These are phyloP conservation scores for Eurytoma adleriae DNA, from an alignment of 2,888 invertebrate species.

Conservation along the genomic window DNA sequence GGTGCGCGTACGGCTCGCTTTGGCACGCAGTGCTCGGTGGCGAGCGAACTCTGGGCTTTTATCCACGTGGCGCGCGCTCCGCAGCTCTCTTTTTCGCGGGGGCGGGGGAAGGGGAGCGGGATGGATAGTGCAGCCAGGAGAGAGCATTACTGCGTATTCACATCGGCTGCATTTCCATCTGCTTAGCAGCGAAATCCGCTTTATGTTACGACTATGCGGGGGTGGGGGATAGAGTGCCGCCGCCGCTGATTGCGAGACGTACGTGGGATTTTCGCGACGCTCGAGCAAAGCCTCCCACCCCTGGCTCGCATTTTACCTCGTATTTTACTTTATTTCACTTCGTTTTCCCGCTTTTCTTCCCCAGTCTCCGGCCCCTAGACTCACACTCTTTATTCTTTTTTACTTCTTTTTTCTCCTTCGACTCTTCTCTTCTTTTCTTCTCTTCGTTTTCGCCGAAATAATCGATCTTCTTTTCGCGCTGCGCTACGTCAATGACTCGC, in stretches of 20 bases:
- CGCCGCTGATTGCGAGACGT: conserved; percentile 58
- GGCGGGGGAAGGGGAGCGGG: conserved; percentile 1
- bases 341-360: conserved; percentile 5
- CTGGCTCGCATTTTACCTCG: not conserved
- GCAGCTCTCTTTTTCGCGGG: conserved; percentile 23
- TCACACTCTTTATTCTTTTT: conserved; percentile 7
- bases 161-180: conserved; percentile 69
- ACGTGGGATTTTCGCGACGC: not conserved
- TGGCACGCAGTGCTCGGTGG: conserved; percentile 15
- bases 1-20: conserved; percentile 15
- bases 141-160: conserved; percentile 64
- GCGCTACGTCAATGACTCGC: conserved; percentile 1
- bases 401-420: not conserved
- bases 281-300: not conserved
- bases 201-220: conserved; percentile 69
- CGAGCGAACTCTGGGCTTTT: conserved; percentile 24
- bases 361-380: not conserved
- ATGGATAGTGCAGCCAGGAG: conserved; percentile 2
- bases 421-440: not conserved
- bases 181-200: conserved; percentile 73
- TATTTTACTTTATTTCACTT: not conserved
- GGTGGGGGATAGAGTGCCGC: conserved; percentile 60
- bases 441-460: not conserved
- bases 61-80: conserved; percentile 9
- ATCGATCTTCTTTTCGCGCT: too few relatives aligned